Evolutionary conservation across 2,797 vertebrate species (phyloP).

Genomic region (Toxotes lorentzi): DNA sequence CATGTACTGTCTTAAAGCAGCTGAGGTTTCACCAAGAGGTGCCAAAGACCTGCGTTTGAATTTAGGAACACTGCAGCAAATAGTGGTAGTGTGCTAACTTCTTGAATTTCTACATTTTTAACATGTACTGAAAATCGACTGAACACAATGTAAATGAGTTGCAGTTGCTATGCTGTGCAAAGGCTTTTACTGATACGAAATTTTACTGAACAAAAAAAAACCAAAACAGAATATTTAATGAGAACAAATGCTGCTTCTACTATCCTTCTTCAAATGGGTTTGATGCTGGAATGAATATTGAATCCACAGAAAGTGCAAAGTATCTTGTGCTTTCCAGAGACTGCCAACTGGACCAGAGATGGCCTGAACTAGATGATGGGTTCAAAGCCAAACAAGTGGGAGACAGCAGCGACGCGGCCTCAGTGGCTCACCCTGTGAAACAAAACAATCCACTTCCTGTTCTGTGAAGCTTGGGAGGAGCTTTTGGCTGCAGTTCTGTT

Average conservation of each 20-base stretch:
- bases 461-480: conserved; percentile 63
- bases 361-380: conserved; percentile 27
- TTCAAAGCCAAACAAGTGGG: conserved; percentile 57
- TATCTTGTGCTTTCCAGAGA: conserved; percentile 16
- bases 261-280: neutral
- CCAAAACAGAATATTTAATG: neutral
- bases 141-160: neutral
- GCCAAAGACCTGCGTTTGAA: conserved; percentile 3
- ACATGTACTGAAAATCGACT: neutral
- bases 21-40: neutral
- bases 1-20: conserved; percentile 7
- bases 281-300: neutral
- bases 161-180: neutral
- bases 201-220: neutral
- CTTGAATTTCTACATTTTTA: neutral
- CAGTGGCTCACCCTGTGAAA: conserved; percentile 65
- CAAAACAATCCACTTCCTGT: conserved; percentile 82
- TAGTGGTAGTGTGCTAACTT: neutral
- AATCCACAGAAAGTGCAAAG: conserved; percentile 11
- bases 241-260: neutral
- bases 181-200: neutral
- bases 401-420: conserved; percentile 54
- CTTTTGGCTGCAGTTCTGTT: conserved; percentile 69
- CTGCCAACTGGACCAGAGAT: conserved; percentile 24
- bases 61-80: conserved; percentile 3